These are phyloP conservation scores for Drosophila pseudotalamancana DNA, from an alignment of 2,888 invertebrate species.

Conservation along the genomic window DNA sequence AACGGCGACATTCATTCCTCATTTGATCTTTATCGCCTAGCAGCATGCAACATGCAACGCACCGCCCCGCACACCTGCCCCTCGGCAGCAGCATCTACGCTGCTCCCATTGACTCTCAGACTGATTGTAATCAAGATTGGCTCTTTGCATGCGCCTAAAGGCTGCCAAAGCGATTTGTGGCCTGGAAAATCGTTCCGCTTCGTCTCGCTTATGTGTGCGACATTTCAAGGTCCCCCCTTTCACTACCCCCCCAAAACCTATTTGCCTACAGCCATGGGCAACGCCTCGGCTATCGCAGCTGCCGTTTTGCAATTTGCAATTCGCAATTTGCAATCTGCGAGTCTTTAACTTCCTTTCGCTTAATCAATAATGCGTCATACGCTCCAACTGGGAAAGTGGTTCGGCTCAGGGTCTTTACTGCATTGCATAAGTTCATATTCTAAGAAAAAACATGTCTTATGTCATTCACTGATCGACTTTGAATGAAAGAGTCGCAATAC, in stretches of 20 bases:
- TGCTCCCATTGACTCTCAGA: slow-evolving; percentile 53
- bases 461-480: no score
- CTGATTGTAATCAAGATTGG: slow-evolving; percentile 80
- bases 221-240: slow-evolving; percentile 68
- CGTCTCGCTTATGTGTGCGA: slow-evolving; percentile 55
- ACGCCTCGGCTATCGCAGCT: slow-evolving; percentile 11
- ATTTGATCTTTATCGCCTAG: slow-evolving; percentile 79
- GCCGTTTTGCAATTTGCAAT: slow-evolving; percentile 38
- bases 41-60: slow-evolving; percentile 69
- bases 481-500: no score
- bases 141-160: slow-evolving; percentile 68
- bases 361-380: slow-evolving; percentile 55
- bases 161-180: slow-evolving; percentile 73
- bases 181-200: slow-evolving; percentile 62
- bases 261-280: slow-evolving; percentile 20
- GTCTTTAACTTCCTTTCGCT: slow-evolving; percentile 47
- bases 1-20: slow-evolving; percentile 79
- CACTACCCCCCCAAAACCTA: slow-evolving; percentile 16
- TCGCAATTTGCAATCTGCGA: slow-evolving; percentile 27
- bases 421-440: slow-evolving; percentile 9
- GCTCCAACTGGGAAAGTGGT: slow-evolving; percentile 30
- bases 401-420: slow-evolving; percentile 26
- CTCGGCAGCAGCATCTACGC: slow-evolving; percentile 19
- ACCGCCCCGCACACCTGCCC: slow-evolving; percentile 1
- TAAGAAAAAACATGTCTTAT: no score